Evolutionary conservation across 2,113 vertebrate species (phyloP).

Genomic region (Labeo catla): DNA sequence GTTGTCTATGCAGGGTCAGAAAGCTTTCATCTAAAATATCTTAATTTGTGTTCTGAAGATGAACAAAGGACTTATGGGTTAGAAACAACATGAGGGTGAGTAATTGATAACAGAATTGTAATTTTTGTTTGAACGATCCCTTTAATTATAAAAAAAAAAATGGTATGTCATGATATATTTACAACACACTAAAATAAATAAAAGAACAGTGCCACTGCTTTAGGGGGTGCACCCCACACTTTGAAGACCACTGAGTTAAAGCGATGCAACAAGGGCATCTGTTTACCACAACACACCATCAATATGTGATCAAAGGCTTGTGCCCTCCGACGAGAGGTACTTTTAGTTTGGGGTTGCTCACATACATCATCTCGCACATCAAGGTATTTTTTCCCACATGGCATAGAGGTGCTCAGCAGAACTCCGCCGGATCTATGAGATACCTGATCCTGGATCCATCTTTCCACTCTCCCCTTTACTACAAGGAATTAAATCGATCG

Average conservation of each 20-base stretch:
- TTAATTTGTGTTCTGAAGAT: too few relatives aligned
- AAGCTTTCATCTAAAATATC: too few relatives aligned
- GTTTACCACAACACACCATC: constrained; percentile 5
- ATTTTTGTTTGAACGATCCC: too few relatives aligned
- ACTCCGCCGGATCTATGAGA: constrained; percentile 22
- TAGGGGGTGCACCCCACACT: neutral
- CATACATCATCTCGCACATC: constrained; percentile 18
- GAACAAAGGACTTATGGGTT: too few relatives aligned
- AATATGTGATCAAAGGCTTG: constrained; percentile 19
- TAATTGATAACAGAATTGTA: too few relatives aligned
- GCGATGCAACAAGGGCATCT: neutral
- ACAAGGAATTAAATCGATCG: constrained; percentile 49
- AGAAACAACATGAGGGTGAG: too few relatives aligned
- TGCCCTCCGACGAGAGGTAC: neutral
- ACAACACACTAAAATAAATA: neutral
- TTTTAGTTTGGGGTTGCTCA: neutral
- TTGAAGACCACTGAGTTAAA: constrained; percentile 8
- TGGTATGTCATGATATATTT: neutral
- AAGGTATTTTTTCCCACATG: constrained; percentile 1
- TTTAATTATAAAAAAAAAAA: neutral
- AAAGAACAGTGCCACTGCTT: neutral
- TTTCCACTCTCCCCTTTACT: constrained; percentile 43
- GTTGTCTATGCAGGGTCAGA: too few relatives aligned
- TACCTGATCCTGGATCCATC: constrained; percentile 30
- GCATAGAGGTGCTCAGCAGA: constrained; percentile 5